phyloP scores from a whole-genome alignment of 2,797 vertebrate genomes.

The Scleropages formosus region DNA sequence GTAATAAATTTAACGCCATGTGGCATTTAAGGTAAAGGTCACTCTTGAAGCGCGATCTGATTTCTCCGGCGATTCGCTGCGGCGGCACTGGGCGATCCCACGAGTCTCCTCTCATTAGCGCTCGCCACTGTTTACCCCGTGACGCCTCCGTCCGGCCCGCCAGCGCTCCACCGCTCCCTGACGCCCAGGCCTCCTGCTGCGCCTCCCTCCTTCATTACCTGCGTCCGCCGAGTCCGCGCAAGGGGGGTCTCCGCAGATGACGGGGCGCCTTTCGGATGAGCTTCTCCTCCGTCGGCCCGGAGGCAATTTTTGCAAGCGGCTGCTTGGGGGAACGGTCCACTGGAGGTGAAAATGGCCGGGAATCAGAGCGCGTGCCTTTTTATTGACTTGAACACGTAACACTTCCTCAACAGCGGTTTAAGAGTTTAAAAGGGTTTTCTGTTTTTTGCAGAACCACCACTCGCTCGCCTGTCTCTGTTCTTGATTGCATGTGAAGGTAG shows the following conservation, averaged over 20 bases:
- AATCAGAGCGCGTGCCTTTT: constrained; percentile 16
- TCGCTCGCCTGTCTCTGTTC: neutral
- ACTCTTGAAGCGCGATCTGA: constrained; percentile 5
- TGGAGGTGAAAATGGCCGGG: constrained; percentile 18
- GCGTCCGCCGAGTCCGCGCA: neutral
- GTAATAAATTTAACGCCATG: neutral
- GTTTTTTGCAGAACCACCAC: neutral
- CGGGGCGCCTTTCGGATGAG: constrained; percentile 13
- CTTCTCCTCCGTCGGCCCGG: constrained; percentile 3
- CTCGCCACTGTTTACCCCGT: constrained; percentile 4
- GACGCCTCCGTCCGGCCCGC: neutral
- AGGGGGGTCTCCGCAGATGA: neutral
- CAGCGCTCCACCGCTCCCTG: neutral
- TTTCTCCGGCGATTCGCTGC: neutral
- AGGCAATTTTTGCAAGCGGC: neutral
- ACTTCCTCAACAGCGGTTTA: constrained; percentile 6
- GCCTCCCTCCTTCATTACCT: neutral
- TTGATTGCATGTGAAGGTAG: neutral
- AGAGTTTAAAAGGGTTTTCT: neutral
- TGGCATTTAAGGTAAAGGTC: constrained; percentile 12
- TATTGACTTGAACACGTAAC: constrained; percentile 21
- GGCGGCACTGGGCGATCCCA: neutral
- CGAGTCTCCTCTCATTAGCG: constrained; percentile 14
- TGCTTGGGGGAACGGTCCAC: constrained; percentile 5
- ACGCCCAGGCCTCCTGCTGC: neutral